These are phyloP conservation scores for Apodemia zela DNA, from an alignment of 2,888 invertebrate genomes.

Conservation along the genomic window DNA sequence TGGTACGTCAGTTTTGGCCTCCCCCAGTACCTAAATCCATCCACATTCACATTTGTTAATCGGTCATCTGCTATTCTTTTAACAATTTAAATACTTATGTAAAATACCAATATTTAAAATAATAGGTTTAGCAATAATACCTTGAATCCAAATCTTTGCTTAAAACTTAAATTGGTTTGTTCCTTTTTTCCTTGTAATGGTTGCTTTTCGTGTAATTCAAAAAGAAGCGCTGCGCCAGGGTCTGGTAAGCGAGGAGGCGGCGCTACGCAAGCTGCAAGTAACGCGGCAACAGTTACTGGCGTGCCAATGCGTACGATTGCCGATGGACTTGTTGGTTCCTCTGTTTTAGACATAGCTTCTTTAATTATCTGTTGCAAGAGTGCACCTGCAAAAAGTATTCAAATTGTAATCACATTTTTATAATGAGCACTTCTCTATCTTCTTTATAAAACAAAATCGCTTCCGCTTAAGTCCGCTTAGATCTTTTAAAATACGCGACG, in stretches of 20 bases:
- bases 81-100: too few relatives aligned
- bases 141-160: constrained; percentile 71
- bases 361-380: constrained; percentile 76
- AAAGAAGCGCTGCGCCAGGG: constrained; percentile 78
- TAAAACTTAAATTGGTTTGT: constrained; percentile 41
- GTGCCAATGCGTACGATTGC: constrained; percentile 81
- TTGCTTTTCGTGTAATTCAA: constrained; percentile 75
- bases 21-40: too few relatives aligned
- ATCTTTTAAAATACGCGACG: too few relatives aligned
- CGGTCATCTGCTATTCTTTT: too few relatives aligned
- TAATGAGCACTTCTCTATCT: too few relatives aligned
- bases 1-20: too few relatives aligned
- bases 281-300: constrained; percentile 80
- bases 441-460: too few relatives aligned
- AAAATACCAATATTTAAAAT: too few relatives aligned
- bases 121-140: constrained; percentile 37
- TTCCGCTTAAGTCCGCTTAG: too few relatives aligned
- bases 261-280: constrained; percentile 78
- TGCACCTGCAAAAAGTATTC: constrained; percentile 52
- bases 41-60: too few relatives aligned
- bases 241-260: constrained; percentile 80
- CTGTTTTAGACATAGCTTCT: constrained; percentile 62
- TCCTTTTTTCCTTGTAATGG: constrained; percentile 57
- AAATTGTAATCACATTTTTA: not conserved
- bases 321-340: constrained; percentile 45